These are phyloP conservation scores for Scomber scombrus DNA, from an alignment of 2,113 vertebrate species.

Conservation along the genomic window DNA sequence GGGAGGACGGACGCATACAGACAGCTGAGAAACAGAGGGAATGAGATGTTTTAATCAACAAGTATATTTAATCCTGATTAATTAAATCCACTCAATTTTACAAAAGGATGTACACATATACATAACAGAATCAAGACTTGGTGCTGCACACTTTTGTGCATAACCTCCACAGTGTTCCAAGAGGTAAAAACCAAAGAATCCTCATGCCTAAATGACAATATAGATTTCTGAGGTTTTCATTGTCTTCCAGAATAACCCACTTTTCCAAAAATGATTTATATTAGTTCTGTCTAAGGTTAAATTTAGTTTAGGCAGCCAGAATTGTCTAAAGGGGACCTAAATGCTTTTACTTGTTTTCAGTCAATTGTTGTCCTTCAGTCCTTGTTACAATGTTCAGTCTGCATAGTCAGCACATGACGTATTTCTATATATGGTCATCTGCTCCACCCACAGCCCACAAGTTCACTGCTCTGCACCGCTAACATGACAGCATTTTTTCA, in stretches of 20 bases:
- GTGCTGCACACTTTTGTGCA: conserved; percentile 14
- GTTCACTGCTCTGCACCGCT: no score
- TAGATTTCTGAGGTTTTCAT: background rate
- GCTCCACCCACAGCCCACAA: no score
- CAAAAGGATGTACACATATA: background rate
- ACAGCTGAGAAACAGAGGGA: conserved; percentile 38
- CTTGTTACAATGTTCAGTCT: no score
- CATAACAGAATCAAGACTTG: background rate
- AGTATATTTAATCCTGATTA: conserved; percentile 34
- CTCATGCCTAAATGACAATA: background rate
- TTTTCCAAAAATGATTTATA: background rate
- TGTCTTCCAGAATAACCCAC: background rate
- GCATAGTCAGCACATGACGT: no score
- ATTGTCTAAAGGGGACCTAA: no score
- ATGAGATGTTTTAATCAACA: conserved; percentile 29
- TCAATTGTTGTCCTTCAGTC: no score
- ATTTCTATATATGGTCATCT: no score
- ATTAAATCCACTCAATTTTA: conserved; percentile 12
- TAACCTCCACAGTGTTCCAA: background rate
- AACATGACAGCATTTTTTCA: no score
- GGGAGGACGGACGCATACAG: conserved; percentile 22
- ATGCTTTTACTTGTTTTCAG: no score
- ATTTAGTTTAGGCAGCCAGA: background rate
- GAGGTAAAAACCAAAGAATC: background rate
- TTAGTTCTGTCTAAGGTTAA: background rate